A percentile compares a stretch with the other conserved stretches of the same genome.
Evolutionary conservation across 2,888 invertebrate species (phyloP).

Genomic region (Laothoe populi): DNA sequence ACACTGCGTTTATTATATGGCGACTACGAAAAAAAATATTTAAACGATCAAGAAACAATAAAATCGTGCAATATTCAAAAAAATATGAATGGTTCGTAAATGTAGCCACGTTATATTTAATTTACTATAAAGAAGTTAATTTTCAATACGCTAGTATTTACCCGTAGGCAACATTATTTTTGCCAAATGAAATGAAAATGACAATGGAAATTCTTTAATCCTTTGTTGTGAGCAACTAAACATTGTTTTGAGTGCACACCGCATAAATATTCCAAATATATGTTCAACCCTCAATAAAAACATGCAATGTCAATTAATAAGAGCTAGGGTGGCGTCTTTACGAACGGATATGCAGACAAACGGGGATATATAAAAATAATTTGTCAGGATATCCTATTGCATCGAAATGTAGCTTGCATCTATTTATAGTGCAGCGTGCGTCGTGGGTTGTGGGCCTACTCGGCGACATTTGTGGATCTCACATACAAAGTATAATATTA

Average conservation of each 20-base stretch:
- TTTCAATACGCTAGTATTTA: neutral
- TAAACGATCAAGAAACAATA: too few species aligned
- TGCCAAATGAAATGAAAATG: neutral
- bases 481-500: slow-evolving; percentile 25
- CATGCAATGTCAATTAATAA: slow-evolving; percentile 33
- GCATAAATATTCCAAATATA: slow-evolving; percentile 21
- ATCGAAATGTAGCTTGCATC: slow-evolving; percentile 43
- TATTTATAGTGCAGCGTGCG: slow-evolving; percentile 36
- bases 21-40: too few species aligned
- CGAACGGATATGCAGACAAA: slow-evolving; percentile 66
- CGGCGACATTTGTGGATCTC: slow-evolving; percentile 20
- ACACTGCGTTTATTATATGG: too few species aligned
- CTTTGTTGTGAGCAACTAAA: neutral
- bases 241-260: neutral
- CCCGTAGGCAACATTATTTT: slow-evolving; percentile 1
- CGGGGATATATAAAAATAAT: slow-evolving; percentile 78
- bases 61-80: too few species aligned
- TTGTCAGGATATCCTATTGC: slow-evolving; percentile 81
- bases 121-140: neutral
- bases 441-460: slow-evolving; percentile 28
- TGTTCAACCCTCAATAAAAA: slow-evolving; percentile 37
- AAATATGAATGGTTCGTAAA: too few species aligned
- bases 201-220: neutral
- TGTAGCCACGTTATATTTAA: too few species aligned
- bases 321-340: slow-evolving; percentile 36